Conservation (phyloP, 2,888 invertebrate species). For the Pristionchus entomophagus region DNA sequence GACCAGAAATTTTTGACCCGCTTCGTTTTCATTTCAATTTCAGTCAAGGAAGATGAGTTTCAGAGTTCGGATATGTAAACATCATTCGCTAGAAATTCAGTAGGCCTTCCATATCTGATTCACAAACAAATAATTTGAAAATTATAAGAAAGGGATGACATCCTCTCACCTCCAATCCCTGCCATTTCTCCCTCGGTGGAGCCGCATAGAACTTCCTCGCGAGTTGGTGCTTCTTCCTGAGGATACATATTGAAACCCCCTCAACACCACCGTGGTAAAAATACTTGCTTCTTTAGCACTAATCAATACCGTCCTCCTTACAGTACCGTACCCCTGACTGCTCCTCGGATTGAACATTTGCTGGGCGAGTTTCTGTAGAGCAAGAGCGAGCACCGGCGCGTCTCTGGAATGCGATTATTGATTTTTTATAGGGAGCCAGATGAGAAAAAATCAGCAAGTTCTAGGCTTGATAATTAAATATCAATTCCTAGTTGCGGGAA, state of each 20-base stretch:
- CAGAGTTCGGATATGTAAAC: too few relatives aligned
- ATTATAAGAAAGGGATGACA: not conserved
- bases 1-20: too few relatives aligned
- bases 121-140: too few relatives aligned
- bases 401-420: constrained; percentile 42
- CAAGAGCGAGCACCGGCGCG: constrained; percentile 61
- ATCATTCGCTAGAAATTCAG: too few relatives aligned
- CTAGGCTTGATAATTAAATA: too few relatives aligned
- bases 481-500: too few relatives aligned
- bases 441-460: not conserved
- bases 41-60: too few relatives aligned
- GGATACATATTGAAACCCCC: not conserved
- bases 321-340: constrained; percentile 37
- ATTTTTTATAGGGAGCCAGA: not conserved
- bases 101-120: too few relatives aligned
- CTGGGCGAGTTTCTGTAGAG: constrained; percentile 64
- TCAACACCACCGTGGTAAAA: not conserved
- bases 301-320: not conserved
- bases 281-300: too few relatives aligned
- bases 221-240: constrained; percentile 42
- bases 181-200: constrained; percentile 23
- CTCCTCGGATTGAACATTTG: constrained; percentile 25
- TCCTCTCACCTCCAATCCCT: not conserved
- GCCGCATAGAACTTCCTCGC: constrained; percentile 14
- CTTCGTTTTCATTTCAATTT: too few relatives aligned